Percentiles rank a stretch among this genome's conserved stretches.
These are phyloP conservation scores for Thalpophila matura DNA, from an alignment of 2,888 invertebrate species.

Conservation along the genomic window DNA sequence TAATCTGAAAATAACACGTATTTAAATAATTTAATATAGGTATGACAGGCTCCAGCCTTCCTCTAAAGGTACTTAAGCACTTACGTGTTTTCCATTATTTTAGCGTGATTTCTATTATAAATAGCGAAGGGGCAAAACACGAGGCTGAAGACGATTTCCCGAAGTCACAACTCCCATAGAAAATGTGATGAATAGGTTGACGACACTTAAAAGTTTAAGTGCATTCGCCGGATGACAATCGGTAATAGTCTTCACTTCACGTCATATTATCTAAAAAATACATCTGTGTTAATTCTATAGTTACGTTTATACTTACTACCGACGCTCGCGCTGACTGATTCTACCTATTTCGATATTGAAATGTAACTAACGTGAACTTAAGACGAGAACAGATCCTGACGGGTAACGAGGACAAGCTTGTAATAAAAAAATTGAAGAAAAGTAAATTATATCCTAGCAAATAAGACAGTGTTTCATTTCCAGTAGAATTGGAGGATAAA, in stretches of 20 bases:
- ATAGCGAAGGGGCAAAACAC: slow-evolving; percentile 30
- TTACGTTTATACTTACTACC: slow-evolving; percentile 30
- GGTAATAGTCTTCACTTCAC: slow-evolving; percentile 26
- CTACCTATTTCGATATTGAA: slow-evolving; percentile 30
- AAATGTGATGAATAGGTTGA: slow-evolving; percentile 29
- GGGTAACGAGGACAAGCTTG: slow-evolving; percentile 26
- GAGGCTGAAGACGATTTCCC: slow-evolving; percentile 28
- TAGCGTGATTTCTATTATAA: slow-evolving; percentile 29
- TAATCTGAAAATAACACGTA: slow-evolving; percentile 30
- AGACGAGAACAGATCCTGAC: slow-evolving; percentile 25
- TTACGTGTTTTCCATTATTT: slow-evolving; percentile 29
- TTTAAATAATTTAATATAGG: slow-evolving; percentile 30
- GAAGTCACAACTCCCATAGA: slow-evolving; percentile 28
- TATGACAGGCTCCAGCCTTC: slow-evolving; percentile 28
- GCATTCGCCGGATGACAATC: too few relatives aligned
- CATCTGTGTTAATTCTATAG: too few relatives aligned
- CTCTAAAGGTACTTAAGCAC: slow-evolving; percentile 29
- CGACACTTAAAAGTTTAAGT: slow-evolving; percentile 30
- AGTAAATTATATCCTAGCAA: slow-evolving; percentile 21
- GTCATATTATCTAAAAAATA: slow-evolving; percentile 26
- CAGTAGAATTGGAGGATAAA: slow-evolving; percentile 34
- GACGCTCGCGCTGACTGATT: slow-evolving; percentile 29
- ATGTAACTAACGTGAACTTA: slow-evolving; percentile 28
- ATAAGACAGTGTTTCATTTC: slow-evolving; percentile 26
- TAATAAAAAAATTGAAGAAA: slow-evolving; percentile 24